Conservation (phyloP, 2,113 vertebrate species). For the Antechinus stuartii region DNA sequence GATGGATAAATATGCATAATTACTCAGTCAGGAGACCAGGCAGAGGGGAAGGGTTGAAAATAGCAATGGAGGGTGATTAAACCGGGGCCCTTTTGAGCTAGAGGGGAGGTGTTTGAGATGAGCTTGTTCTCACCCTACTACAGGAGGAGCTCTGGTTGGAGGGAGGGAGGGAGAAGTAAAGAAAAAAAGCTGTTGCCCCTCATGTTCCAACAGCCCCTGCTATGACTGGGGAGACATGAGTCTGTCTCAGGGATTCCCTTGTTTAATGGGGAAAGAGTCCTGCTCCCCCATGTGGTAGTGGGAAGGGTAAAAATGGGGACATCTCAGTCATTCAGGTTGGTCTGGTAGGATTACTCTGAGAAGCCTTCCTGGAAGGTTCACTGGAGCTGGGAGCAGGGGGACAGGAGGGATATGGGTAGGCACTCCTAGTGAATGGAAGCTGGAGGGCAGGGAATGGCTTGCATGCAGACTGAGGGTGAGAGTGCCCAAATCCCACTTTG, state of each 20-base stretch:
- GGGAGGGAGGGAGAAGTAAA: not conserved
- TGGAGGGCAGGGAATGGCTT: not conserved
- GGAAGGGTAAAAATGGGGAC: not conserved
- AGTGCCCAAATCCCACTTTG: not conserved
- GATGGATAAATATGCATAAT: constrained; percentile 5
- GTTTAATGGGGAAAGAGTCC: not conserved
- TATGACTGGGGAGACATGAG: not conserved
- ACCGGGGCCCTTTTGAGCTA: not conserved
- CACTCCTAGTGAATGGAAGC: not conserved
- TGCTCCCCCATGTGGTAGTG: not conserved
- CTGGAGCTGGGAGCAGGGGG: not conserved
- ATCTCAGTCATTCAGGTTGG: not conserved
- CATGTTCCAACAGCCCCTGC: not conserved
- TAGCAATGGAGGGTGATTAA: not conserved
- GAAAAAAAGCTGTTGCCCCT: not conserved
- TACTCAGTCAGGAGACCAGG: constrained; percentile 5
- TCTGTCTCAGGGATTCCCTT: not conserved
- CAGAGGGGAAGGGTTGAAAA: not conserved
- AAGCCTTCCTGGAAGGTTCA: not conserved
- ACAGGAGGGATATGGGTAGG: not conserved
- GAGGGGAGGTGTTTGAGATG: not conserved
- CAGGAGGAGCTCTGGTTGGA: not conserved
- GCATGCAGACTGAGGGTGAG: not conserved
- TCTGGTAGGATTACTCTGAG: not conserved
- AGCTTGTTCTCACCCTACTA: not conserved